Base-by-base conservation (phyloP, 2,113 vertebrate species). In the Strix aluco region DNA sequence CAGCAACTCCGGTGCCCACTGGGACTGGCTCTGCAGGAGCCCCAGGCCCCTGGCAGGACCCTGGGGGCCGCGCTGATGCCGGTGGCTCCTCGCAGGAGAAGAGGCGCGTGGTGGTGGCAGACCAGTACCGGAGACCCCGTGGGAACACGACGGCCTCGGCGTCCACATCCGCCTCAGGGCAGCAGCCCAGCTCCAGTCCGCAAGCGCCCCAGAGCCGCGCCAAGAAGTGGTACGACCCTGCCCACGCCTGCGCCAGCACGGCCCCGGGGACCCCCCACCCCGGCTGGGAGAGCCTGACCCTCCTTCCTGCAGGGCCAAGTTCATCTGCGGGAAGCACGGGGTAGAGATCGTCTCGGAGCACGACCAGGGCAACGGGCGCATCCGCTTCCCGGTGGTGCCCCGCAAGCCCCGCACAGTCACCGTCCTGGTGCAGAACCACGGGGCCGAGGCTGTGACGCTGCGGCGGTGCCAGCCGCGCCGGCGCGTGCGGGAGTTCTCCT, bases 381-480 rank as follows among this genome's bases (percentile, higher is more conserved):
- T 99, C 49, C 81, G 38, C 84, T 92, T 99, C 72, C 29, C 32
- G 5, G 96, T 98, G 96, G 97, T 61, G 57, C 87, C 10, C 0
- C 42, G 94, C 1, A 66, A 97, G 67, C 21, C 81, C 65, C 42
- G 5, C 7, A 38, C 34, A 0, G 58, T 99, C 44, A 95, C 81
- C 7, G 14, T 99, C 40, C 69, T 44, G 5, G 97, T 99, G 84
- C 82, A 94, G 91, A 99, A 99, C 84, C 62, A 15, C 0, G 98
- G 99, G 14, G 22, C 21, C 0, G 58, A 97, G 29, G 61, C 71
- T 0, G 98, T 99, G 83, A 97, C 88, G 4, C 98, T 99, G 95
- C 98, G 62, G 54, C 98, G 93, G 32, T 99, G 98, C 95, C 97
- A 94, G 25, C 83, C 96, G 0, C 92, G 94, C 57, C 96, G 89